Evolutionary conservation across 92 coral and sea anemone genomes (phyloP), one percentile per base, ranked within the genome.

Genomic region (Porites rus): DNA sequence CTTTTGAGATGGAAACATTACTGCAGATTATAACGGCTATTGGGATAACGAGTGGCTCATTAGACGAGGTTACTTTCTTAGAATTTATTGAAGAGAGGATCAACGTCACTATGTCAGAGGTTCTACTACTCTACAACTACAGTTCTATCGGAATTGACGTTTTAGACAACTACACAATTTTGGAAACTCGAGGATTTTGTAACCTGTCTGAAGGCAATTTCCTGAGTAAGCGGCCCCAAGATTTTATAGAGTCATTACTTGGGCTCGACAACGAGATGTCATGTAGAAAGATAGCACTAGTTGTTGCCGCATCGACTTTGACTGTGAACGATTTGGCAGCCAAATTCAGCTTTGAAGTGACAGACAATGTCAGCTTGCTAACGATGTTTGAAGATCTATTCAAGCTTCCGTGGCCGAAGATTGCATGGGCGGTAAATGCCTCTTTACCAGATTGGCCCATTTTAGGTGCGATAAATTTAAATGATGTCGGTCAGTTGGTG

Each of bases 351-450:
- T 2, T 92, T 0, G 56, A 77, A 1, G 52, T 89, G 6, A 74
- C 84, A 52, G 86, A 89, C 65, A 81, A 84, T 71, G 63, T n/a
- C 51, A 78, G 92, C 61, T 46, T 92, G 54, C 74, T 94, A 25
- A 81, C 58, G 50, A n/a, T 89, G 56, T 71, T 88, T 56, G 88
- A 90, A 88, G 84, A 22, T 1, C 63, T 81, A 52, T 76, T 80
- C 10, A 71, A 65, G 43, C 67, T 94, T 16, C 93, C 95, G 7
- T 92, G 89, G 93, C 78, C 72, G 12, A 92, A 94, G 74, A 69
- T 92, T 63, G 64, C 90, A 17, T 94, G 93, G 97, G 97, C 93
- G 2, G 86, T 94, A 11, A 84, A 87, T 28, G 62, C 76, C 24
- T 69, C 91, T 4, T 21, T 90, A 46, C 50, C 70, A 13, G 89